Evolutionary conservation across 53 echinoderm and acorn worm genomes (phyloP).

Genomic region (Holothuria scabra): DNA sequence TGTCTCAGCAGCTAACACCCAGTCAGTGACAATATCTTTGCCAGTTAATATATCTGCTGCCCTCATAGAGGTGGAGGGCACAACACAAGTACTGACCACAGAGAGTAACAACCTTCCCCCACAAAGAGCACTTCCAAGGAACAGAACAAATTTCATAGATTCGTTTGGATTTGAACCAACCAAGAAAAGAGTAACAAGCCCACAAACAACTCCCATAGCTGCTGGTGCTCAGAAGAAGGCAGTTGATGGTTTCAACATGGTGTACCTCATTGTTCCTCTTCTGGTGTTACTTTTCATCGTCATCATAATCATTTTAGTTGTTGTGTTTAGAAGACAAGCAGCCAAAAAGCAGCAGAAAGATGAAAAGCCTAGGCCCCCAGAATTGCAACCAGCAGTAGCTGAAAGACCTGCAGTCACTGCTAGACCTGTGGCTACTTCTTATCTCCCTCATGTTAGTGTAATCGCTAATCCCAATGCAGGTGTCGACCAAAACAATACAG

Average conservation of each 20-base stretch:
- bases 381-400: slow-evolving; percentile 29
- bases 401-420: not conserved
- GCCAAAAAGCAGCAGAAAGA: not conserved
- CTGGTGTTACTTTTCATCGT: slow-evolving; percentile 16
- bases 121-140: not conserved
- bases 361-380: slow-evolving; percentile 10
- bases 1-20: slow-evolving; percentile 60
- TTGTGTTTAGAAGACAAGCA: slow-evolving; percentile 20
- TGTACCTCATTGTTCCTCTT: slow-evolving; percentile 7
- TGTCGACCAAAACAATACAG: slow-evolving; percentile 49
- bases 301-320: slow-evolving; percentile 9
- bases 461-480: slow-evolving; percentile 66
- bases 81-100: slow-evolving; percentile 11
- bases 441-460: slow-evolving; percentile 70
- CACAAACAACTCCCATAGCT: slow-evolving; percentile 19
- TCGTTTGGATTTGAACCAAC: slow-evolving; percentile 33
- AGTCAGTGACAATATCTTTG: slow-evolving; percentile 63
- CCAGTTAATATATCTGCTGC: slow-evolving; percentile 53
- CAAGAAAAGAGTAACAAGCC: not conserved
- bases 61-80: slow-evolving; percentile 39
- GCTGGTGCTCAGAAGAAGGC: slow-evolving; percentile 5
- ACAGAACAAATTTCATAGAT: slow-evolving; percentile 8
- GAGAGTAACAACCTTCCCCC: not conserved
- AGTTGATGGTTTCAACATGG: slow-evolving; percentile 11
- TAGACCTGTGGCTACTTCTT: slow-evolving; percentile 59